These are phyloP conservation scores for Danio rerio DNA, from an alignment of 2,113 vertebrate species.

Conservation along the genomic window GRCz12tu NC_133180.1:25392001-25392500, in stretches of 20 bases:
- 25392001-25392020: constrained; percentile 13
- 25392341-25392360: not conserved
- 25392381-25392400: no score
- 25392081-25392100: constrained; percentile 29
- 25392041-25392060: constrained; percentile 44
- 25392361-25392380: not conserved
- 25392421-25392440: no score
- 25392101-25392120: not conserved
- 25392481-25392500: no score
- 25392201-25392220: not conserved
- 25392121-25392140: not conserved
- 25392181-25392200: not conserved
- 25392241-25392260: not conserved
- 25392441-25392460: no score
- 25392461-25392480: no score
- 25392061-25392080: constrained; percentile 50
- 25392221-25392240: not conserved
- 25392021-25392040: constrained; percentile 43
- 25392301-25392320: not conserved
- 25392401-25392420: no score
- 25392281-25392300: not conserved
- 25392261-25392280: not conserved
- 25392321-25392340: not conserved
- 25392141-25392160: constrained; percentile 10
- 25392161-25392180: constrained; percentile 2